phyloP scores from a whole-genome alignment of 2,113 vertebrate species.

The Equus quagga region DNA sequence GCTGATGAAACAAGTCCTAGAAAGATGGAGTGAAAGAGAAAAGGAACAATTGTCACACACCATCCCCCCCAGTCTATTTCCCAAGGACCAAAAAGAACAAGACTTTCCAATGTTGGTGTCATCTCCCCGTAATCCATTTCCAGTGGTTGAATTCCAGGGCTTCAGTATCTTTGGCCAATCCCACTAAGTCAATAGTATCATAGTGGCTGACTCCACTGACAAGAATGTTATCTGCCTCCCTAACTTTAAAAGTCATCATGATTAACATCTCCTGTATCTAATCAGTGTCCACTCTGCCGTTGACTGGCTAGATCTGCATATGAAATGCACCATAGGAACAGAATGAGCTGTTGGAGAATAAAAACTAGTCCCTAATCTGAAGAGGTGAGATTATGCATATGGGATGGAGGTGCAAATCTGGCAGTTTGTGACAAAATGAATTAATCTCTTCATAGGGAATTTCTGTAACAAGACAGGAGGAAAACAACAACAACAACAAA shows the following conservation, averaged over 20 bases:
- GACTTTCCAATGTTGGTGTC: background rate
- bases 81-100: conserved; percentile 29
- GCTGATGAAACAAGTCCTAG: conserved; percentile 57
- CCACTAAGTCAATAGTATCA: background rate
- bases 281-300: conserved; percentile 73
- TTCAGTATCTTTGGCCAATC: background rate
- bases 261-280: conserved; percentile 79
- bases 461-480: background rate
- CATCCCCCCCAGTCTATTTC: background rate
- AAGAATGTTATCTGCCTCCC: conserved; percentile 22
- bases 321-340: conserved; percentile 67
- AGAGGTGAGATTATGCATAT: conserved; percentile 25
- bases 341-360: conserved; percentile 70
- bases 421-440: conserved; percentile 71
- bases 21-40: conserved; percentile 35
- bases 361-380: conserved; percentile 70
- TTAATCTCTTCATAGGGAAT: conserved; percentile 50
- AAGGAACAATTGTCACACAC: background rate
- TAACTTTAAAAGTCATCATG: conserved; percentile 73
- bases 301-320: conserved; percentile 81
- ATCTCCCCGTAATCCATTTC: background rate
- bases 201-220: background rate
- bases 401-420: conserved; percentile 59
- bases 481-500: background rate
- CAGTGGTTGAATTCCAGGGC: background rate